phyloP scores from a whole-genome alignment of 2,113 vertebrate genomes.

The Phylloscopus trochilus region DNA sequence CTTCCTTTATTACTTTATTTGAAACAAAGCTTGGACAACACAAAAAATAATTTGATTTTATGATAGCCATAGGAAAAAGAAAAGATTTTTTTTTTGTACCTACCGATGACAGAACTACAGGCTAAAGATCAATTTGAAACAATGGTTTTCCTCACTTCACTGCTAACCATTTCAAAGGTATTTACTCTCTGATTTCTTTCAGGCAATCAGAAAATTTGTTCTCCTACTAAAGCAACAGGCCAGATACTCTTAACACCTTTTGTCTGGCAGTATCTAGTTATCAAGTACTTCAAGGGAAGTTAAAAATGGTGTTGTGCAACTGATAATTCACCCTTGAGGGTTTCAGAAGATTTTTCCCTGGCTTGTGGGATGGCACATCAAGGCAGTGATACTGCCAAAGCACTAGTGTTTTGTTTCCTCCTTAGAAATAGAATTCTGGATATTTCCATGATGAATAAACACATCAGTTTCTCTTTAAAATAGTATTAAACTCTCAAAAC shows the following conservation, averaged over 20 bases:
- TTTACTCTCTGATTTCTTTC: conserved; percentile 24
- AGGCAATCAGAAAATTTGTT: conserved; percentile 9
- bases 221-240: neutral
- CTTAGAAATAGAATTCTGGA: neutral
- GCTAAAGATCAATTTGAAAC: conserved; percentile 37
- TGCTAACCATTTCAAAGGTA: conserved; percentile 36
- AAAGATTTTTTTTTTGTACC: conserved; percentile 29
- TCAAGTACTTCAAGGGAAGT: neutral
- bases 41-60: conserved; percentile 34
- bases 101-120: conserved; percentile 9
- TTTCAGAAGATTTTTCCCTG: neutral
- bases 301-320: neutral
- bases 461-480: neutral
- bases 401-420: neutral
- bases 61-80: conserved; percentile 25
- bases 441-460: neutral
- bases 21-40: conserved; percentile 43
- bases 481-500: neutral
- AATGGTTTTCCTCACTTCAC: conserved; percentile 31
- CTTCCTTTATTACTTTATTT: conserved; percentile 51
- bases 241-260: neutral
- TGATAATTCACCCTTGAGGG: neutral
- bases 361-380: neutral
- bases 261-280: neutral
- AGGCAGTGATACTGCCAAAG: neutral